phyloP scores from a whole-genome alignment of 1,140 invertebrate genomes.

The Druon quercuslanigerum region DNA sequence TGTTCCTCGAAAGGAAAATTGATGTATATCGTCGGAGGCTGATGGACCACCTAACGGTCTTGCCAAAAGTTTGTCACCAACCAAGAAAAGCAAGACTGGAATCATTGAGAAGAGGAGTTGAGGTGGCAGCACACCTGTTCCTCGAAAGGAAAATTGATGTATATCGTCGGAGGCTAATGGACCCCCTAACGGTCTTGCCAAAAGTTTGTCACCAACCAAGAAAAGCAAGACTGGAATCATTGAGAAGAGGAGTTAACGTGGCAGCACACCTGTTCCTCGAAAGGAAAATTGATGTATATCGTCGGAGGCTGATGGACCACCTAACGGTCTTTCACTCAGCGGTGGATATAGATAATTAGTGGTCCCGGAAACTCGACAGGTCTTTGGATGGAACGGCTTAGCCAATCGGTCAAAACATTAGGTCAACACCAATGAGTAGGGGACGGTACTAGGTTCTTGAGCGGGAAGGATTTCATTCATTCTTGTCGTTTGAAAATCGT shows the following conservation, averaged over 20 bases:
- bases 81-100: no score
- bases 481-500: constrained; percentile 45
- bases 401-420: background rate
- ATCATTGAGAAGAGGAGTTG: no score
- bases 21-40: no score
- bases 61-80: constrained; percentile 50
- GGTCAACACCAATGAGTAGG: constrained; percentile 20
- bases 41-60: no score
- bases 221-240: background rate
- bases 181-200: no score
- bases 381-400: constrained; percentile 35
- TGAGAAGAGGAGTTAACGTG: constrained; percentile 9
- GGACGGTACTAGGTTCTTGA: constrained; percentile 2
- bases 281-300: background rate
- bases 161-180: no score
- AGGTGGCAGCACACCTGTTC: no score
- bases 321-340: constrained; percentile 25
- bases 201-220: constrained; percentile 52
- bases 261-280: constrained; percentile 31
- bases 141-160: no score
- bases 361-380: background rate
- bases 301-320: constrained; percentile 6
- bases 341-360: background rate
- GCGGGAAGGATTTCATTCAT: constrained; percentile 60
- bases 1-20: no score